phyloP scores from a whole-genome alignment of 2,797 vertebrate species.

The Borostomias antarcticus region DNA sequence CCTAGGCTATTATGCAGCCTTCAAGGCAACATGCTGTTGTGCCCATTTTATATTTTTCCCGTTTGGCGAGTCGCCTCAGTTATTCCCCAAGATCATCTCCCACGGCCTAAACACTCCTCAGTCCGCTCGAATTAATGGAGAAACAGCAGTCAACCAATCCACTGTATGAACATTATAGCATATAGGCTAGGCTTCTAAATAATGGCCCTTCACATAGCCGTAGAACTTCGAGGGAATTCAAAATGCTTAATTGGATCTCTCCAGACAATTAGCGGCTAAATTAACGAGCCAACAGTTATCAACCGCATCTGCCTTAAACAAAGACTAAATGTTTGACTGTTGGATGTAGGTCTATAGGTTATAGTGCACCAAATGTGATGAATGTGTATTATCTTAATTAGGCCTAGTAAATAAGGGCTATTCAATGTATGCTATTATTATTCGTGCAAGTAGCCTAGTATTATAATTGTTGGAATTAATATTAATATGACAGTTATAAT shows the following conservation, averaged over 20 bases:
- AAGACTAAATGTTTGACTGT: neutral
- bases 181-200: neutral
- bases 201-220: neutral
- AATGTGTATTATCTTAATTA: too few species aligned
- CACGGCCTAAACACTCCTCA: neutral
- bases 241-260: slow-evolving; percentile 19
- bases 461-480: neutral
- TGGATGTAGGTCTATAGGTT: too few species aligned
- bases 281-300: slow-evolving; percentile 27
- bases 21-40: neutral
- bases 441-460: too few species aligned
- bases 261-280: slow-evolving; percentile 25
- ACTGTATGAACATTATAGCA: neutral
- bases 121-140: neutral
- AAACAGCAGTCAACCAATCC: neutral
- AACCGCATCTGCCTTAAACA: neutral
- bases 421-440: too few species aligned
- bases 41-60: neutral
- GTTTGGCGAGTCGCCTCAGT: slow-evolving; percentile 1
- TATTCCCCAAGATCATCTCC: neutral
- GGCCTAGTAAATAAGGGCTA: too few species aligned
- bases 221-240: slow-evolving; percentile 4
- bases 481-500: too few species aligned
- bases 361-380: neutral
- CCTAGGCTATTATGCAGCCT: too few species aligned